Evolutionary conservation across 1,140 invertebrate genomes (phyloP).

Genomic region (Copidosoma floridanum): DNA sequence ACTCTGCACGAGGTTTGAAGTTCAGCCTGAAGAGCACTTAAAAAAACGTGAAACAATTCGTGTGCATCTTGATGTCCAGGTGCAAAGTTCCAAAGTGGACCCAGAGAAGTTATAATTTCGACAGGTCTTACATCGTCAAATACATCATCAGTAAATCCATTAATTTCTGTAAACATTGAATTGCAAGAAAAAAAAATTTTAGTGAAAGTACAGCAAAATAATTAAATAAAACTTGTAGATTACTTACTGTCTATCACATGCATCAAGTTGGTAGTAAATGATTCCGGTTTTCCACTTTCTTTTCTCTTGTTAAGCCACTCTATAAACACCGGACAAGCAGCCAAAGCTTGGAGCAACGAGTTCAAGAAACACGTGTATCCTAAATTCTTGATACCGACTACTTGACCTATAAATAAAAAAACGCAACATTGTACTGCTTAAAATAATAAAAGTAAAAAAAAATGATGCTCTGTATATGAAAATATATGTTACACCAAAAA

Average conservation of each 20-base stretch:
- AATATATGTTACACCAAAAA: too few species aligned
- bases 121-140: conserved; percentile 68
- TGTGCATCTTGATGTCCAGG: conserved; percentile 91
- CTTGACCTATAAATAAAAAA: conserved; percentile 58
- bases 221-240: conserved; percentile 2
- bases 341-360: conserved; percentile 79
- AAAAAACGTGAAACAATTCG: conserved; percentile 83
- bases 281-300: conserved; percentile 59
- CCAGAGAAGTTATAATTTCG: conserved; percentile 74
- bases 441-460: neutral
- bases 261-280: conserved; percentile 64
- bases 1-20: conserved; percentile 63
- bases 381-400: conserved; percentile 79
- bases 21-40: conserved; percentile 85
- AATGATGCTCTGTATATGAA: neutral
- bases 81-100: conserved; percentile 78
- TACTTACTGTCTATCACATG: conserved; percentile 64
- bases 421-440: too few species aligned
- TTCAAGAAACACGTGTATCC: conserved; percentile 87
- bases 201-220: too few species aligned
- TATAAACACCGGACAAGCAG: conserved; percentile 77
- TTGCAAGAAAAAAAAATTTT: neutral
- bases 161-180: conserved; percentile 62
- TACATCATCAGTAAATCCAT: conserved; percentile 71
- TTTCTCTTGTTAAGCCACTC: conserved; percentile 73